Conservation (phyloP, 2,888 invertebrate genomes). For the Drosophila demipolita region DNA sequence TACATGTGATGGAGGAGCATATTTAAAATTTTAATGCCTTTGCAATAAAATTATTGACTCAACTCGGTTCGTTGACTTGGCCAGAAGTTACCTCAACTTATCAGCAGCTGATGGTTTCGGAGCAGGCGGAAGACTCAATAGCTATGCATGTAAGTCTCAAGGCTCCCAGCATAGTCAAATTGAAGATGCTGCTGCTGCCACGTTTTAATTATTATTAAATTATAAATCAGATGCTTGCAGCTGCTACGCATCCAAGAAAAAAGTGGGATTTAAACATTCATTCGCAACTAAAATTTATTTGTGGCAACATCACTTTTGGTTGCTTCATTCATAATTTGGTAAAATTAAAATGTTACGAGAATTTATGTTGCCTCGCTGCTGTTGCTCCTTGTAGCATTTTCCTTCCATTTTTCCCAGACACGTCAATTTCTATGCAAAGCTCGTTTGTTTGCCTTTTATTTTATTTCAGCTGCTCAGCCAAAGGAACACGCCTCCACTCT, state of each 20-base stretch:
- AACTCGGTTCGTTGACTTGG: slow-evolving; percentile 56
- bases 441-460: slow-evolving; percentile 59
- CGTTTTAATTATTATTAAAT: slow-evolving; percentile 79
- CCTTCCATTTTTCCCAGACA: slow-evolving; percentile 28
- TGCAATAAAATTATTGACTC: slow-evolving; percentile 64
- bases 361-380: slow-evolving; percentile 50
- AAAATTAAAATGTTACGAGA: slow-evolving; percentile 73
- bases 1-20: slow-evolving; percentile 1
- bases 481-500: not conserved
- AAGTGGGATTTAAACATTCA: not conserved
- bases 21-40: slow-evolving; percentile 64
- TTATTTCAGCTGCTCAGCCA: slow-evolving; percentile 18
- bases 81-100: slow-evolving; percentile 31
- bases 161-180: slow-evolving; percentile 1
- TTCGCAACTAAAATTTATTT: slow-evolving; percentile 36
- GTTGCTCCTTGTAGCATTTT: slow-evolving; percentile 8
- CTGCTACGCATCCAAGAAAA: slow-evolving; percentile 20
- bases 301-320: slow-evolving; percentile 35
- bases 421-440: slow-evolving; percentile 65
- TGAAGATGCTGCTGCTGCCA: slow-evolving; percentile 23
- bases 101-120: slow-evolving; percentile 7
- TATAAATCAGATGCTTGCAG: slow-evolving; percentile 62
- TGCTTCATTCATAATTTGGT: slow-evolving; percentile 51
- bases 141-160: slow-evolving; percentile 29
- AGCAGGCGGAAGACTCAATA: not conserved